Conservation (phyloP, 2,888 invertebrate species). For the Drosophila pegasa region DNA sequence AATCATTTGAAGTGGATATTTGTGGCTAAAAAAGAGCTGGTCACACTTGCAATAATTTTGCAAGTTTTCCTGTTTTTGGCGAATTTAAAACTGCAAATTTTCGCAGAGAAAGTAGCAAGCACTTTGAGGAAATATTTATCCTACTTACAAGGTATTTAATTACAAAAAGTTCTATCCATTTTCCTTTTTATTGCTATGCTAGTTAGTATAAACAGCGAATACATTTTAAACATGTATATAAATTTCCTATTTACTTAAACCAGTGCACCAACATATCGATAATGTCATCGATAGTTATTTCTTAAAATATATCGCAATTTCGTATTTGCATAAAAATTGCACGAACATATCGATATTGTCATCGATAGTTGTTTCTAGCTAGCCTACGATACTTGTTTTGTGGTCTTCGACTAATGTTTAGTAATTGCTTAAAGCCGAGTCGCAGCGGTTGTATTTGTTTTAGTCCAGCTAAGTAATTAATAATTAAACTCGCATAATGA, state of each 20-base stretch:
- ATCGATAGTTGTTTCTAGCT: slow-evolving; percentile 8
- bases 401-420: slow-evolving; percentile 23
- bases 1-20: neutral
- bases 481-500: slow-evolving; percentile 65
- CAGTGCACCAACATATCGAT: too few relatives aligned
- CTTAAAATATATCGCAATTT: too few relatives aligned
- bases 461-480: slow-evolving; percentile 2
- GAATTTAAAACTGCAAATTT: neutral
- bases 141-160: too few relatives aligned
- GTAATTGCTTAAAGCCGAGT: slow-evolving; percentile 36
- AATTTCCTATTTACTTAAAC: too few relatives aligned
- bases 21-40: neutral
- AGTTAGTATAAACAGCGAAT: neutral
- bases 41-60: neutral
- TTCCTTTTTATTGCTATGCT: neutral
- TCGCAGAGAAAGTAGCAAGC: neutral
- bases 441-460: slow-evolving; percentile 30
- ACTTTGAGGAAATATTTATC: too few relatives aligned
- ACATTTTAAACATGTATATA: too few relatives aligned
- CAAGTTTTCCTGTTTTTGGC: neutral
- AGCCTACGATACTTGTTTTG: slow-evolving; percentile 17
- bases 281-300: too few relatives aligned
- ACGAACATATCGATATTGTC: slow-evolving; percentile 26
- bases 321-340: too few relatives aligned
- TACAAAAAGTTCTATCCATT: too few relatives aligned